Percentiles rank a stretch among this genome's conserved stretches.
Evolutionary conservation across 2,888 invertebrate genomes (phyloP).

Genomic region (Agrilus cyanescens): DNA sequence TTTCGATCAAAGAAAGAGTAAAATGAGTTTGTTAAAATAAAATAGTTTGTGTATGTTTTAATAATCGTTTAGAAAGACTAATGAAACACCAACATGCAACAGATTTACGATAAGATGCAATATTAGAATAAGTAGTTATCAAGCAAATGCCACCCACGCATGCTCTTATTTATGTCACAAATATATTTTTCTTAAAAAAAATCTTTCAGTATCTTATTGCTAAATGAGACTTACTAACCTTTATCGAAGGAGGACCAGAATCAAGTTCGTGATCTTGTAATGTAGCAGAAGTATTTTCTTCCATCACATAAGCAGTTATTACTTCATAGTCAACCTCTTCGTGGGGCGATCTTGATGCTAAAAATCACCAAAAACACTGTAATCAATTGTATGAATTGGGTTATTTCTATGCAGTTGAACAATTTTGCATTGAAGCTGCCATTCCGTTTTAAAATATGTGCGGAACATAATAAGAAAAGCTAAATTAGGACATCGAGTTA

Average conservation of each 20-base stretch:
- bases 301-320: slow-evolving; percentile 59
- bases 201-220: no score
- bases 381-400: no score
- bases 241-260: slow-evolving; percentile 69
- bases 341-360: slow-evolving; percentile 37
- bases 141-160: no score
- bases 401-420: no score
- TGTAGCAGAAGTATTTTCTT: slow-evolving; percentile 75
- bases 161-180: no score
- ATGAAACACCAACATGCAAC: slow-evolving; percentile 1
- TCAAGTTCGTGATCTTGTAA: slow-evolving; percentile 59
- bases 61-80: slow-evolving; percentile 2
- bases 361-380: slow-evolving; percentile 11
- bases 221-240: slow-evolving; percentile 46
- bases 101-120: not conserved
- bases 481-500: no score
- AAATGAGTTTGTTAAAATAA: no score
- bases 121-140: not conserved
- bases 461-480: no score
- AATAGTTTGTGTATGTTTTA: not conserved
- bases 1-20: no score
- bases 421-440: no score
- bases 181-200: no score
- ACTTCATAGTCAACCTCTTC: slow-evolving; percentile 82
- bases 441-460: no score